Base-by-base conservation (phyloP, 2,888 invertebrate genomes). In the Parochlus steinenii region DNA sequence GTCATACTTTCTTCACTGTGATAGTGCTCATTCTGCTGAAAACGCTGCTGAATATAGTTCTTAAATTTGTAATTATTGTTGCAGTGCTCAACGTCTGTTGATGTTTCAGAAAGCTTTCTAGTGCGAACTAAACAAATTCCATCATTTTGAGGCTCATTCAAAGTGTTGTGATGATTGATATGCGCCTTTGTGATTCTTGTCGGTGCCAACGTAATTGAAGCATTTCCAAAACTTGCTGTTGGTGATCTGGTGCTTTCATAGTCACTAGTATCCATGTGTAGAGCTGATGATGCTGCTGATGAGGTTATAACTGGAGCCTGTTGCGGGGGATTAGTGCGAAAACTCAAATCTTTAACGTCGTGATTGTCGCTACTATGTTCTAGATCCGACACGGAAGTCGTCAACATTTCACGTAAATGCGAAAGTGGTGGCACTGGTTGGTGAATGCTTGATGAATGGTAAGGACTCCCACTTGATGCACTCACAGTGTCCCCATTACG, bases 41-140 rank as follows among this genome's bases (percentile, higher is more conserved):
- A 92, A 39, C 92, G 65, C 53, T 89, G 76, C 50, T 90, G 87
- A 44, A 93, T 92, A 51, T 80, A 83, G 48, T 83, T 90, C 62
- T 93, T 93, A 63, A 89, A 92, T 62, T 92, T 92, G 63, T 90
- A 92, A 46, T 70, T 70, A 30, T 68, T 55, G 38, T 46, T 45
- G 43, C 59, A 58, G 47, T 51, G 61, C 46, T 56, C 64, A 48
- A 59, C 63, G 39, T 65, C 64, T 30, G 58, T 60, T 37, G 58
- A 58, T 11, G 55, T 56, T 42, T 59, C 59, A 4, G 59, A 58
- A 24, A 54, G 54, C 44, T 58, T 58, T 31, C 58, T 53, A 47
- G 56, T 50, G 10, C 58, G 50, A 4, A 42, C 42, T 12, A 44
- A 25, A 12, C 40, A 41, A 30, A 37, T 42, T 41, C 47, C 33